Percentiles rank a stretch among this genome's conserved stretches.
phyloP scores from a whole-genome alignment of 2,888 invertebrate genomes.

The Tetranychus piercei region DNA sequence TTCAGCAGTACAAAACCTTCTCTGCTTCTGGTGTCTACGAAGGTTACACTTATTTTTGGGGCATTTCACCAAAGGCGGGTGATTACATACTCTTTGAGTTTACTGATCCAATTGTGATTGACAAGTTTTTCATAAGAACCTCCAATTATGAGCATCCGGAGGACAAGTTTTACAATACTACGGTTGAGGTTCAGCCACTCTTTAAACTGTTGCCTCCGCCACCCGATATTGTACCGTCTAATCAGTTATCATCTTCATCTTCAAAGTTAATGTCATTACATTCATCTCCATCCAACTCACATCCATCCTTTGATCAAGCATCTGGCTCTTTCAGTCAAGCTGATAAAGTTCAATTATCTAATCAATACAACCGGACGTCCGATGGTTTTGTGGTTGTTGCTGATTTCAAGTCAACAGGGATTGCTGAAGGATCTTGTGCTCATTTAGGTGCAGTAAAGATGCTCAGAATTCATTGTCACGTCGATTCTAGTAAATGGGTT shows the following conservation, averaged over 20 bases:
- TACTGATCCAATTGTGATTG: conserved; percentile 47
- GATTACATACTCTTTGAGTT: conserved; percentile 64
- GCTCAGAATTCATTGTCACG: conserved; percentile 37
- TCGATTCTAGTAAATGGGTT: conserved; percentile 62
- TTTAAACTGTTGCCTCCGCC: conserved; percentile 24
- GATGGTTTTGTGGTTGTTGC: conserved; percentile 25
- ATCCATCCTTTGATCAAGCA: background rate
- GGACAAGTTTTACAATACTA: conserved; percentile 68
- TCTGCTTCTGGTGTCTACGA: conserved; percentile 59
- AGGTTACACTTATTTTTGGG: conserved; percentile 81
- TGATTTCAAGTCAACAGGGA: conserved; percentile 24
- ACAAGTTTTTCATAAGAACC: conserved; percentile 47
- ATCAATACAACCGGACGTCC: conserved; percentile 16
- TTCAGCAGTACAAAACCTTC: conserved; percentile 60
- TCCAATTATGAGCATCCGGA: conserved; percentile 74
- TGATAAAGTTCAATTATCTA: background rate
- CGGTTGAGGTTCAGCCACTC: conserved; percentile 53
- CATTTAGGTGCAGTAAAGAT: conserved; percentile 40
- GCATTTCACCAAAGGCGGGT: conserved; percentile 54
- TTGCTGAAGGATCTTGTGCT: conserved; percentile 25
- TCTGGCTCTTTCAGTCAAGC: background rate
- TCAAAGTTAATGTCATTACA: background rate
- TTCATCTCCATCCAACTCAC: background rate
- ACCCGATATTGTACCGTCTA: background rate
- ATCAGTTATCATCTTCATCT: background rate